Base-by-base conservation (phyloP, 64 coral and sea anemone genomes). In the Actinia equina region DNA sequence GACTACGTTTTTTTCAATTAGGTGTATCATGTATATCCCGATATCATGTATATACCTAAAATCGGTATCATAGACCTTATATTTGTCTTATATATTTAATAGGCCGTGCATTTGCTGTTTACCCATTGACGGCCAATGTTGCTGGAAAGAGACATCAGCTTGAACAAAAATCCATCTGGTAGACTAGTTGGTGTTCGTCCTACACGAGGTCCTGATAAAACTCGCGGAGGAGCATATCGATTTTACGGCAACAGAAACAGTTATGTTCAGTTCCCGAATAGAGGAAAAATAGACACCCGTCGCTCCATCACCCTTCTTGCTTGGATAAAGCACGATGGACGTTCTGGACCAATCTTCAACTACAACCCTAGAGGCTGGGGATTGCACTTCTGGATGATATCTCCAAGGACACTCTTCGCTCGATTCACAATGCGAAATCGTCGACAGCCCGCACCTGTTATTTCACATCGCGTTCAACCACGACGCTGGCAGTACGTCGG, bases 401-500 rank as follows among this genome's bases (percentile, higher is more conserved):
- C 71, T 14, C 37, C 82, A 6, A 95, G 20, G 12, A 92, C 45
- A 69, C 76, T 95, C 10, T 95, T 92, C 65, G 94, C 77, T 12
- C 89, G 90, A 23, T 95, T 95, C 65, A 89, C 83, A 52, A 79
- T 27, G 17, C 94, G 86, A 17, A 78, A 89, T 59, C n/a, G 94
- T 65, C 94, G 77, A 17, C 74, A 60, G 37, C 54, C 62, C 55
- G 43, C 77, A 23, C 71, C 63, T 84, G 61, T 53, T 16, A 26
- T 89, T 26, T 27, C 56, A 43, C 87, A 61, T 63, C 87, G 61
- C 14, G 80, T 95, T 30, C 44, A 0, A 52, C 87, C 69, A 6
- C 43, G 87, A 58, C 76, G 52, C 19, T 95, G 90, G 77, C 90
- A 95, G 82, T 95, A 82, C 79, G 89, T 95, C 7, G 94, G 94